Evolutionary conservation across 2,888 invertebrate genomes (phyloP).

Genomic region (Slavum lentiscoides): DNA sequence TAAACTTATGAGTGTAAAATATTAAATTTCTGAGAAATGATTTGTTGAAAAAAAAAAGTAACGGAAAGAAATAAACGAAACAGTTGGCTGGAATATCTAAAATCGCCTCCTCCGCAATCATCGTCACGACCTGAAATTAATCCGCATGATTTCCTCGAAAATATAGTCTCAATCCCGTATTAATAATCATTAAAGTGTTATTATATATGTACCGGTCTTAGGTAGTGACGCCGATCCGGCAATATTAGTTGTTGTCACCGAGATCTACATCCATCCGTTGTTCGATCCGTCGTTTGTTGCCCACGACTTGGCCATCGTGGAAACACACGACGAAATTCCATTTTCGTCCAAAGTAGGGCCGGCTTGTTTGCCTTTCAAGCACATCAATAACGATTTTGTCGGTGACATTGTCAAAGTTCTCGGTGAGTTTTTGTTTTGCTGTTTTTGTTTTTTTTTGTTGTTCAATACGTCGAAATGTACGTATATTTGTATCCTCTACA

Average conservation of each 20-base stretch:
- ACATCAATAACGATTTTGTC: slow-evolving; percentile 57
- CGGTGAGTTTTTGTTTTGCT: slow-evolving; percentile 57
- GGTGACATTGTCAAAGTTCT: slow-evolving; percentile 58
- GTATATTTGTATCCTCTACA: not conserved
- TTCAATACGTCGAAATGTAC: too few species aligned
- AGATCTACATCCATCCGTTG: slow-evolving; percentile 62
- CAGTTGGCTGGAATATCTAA: too few species aligned
- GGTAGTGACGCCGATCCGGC: slow-evolving; percentile 64
- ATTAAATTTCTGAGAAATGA: too few species aligned
- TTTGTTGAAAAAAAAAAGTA: too few species aligned
- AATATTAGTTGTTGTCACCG: slow-evolving; percentile 59
- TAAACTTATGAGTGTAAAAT: too few species aligned
- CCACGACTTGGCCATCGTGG: slow-evolving; percentile 66
- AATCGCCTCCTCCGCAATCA: too few species aligned
- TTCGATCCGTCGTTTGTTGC: slow-evolving; percentile 58
- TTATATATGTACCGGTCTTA: slow-evolving; percentile 56
- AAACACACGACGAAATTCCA: slow-evolving; percentile 59
- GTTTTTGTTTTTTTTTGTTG: not conserved
- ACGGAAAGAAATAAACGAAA: too few species aligned
- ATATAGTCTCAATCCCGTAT: not conserved
- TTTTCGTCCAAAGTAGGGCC: slow-evolving; percentile 66
- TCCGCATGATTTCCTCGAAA: too few species aligned
- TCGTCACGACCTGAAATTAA: too few species aligned
- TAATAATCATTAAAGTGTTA: not conserved
- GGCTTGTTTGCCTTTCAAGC: slow-evolving; percentile 69